Evolutionary conservation across 2,888 invertebrate species (phyloP).

Genomic region (Tortricodes alternella): DNA sequence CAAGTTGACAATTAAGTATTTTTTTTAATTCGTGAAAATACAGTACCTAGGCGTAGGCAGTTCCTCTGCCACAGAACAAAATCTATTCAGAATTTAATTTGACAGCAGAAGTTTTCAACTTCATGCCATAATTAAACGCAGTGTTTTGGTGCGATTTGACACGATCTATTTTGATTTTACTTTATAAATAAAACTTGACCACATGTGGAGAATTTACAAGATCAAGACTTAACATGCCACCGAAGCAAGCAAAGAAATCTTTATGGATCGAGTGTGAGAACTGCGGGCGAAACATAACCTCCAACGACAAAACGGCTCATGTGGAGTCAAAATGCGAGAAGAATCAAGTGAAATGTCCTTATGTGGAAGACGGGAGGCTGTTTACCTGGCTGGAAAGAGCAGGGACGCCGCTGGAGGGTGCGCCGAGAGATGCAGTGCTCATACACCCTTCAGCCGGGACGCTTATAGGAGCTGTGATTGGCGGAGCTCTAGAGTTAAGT

Average conservation of each 20-base stretch:
- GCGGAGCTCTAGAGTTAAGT: slow-evolving; percentile 60
- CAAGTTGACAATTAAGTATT: neutral
- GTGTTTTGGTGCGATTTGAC: slow-evolving; percentile 10
- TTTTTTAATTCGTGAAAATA: no score
- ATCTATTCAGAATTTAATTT: no score
- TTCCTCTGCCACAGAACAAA: no score
- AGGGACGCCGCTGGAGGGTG: slow-evolving; percentile 58
- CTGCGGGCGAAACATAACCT: slow-evolving; percentile 80
- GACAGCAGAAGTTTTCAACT: neutral
- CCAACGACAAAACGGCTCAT: slow-evolving; percentile 84
- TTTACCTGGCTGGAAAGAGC: slow-evolving; percentile 68
- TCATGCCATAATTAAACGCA: neutral
- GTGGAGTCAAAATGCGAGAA: slow-evolving; percentile 74
- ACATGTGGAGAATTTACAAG: neutral
- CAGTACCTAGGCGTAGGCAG: no score
- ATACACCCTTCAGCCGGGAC: slow-evolving; percentile 68
- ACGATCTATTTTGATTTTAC: neutral
- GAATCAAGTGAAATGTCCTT: slow-evolving; percentile 73
- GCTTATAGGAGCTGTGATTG: slow-evolving; percentile 68
- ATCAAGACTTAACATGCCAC: slow-evolving; percentile 45
- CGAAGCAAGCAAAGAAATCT: slow-evolving; percentile 79
- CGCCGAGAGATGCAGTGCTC: slow-evolving; percentile 66
- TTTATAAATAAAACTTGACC: neutral
- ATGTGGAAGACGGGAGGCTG: slow-evolving; percentile 56
- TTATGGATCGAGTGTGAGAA: slow-evolving; percentile 85